Base-by-base conservation (phyloP, 2,888 invertebrate genomes). In the Chrysina gloriosa region DNA sequence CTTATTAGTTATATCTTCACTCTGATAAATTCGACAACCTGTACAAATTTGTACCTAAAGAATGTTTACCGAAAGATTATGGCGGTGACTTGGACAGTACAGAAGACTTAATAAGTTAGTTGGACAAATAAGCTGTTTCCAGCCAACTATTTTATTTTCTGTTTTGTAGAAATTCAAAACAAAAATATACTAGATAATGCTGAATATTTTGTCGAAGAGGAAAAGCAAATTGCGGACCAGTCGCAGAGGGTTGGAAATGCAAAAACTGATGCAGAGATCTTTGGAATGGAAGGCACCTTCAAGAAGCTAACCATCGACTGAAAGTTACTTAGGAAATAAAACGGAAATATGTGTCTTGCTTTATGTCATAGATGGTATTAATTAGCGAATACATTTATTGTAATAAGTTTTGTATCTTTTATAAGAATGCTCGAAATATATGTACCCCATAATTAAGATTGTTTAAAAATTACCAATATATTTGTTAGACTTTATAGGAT, bases 251-350 rank as follows among this genome's bases (percentile, higher is more conserved):
- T 87, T 0, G 90, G 89, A 21, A 89, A 89, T 70, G 87, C 87
- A 54, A 89, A 89, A 79, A 86, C 84, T 64, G 86, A 84, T 0
- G 85, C 86, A 0, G 88, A 88, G 70, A 80, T 89, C 5, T 85
- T 89, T 72, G 90, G 91, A 14, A 86, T 89, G 1, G 90, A 91
- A 73, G 91, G 91, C n/a, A 90, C 89, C 77, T 92, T 92, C 77
- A 91, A 90, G 79, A 90, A 90, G 76, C 81, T 91, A 21, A 89
- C 90, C 27, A 87, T 91, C 34, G 91, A 91, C 81, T 91, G 83
- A 69, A 27, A n/a, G 0, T 1, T 2, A 7, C 3, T 7, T 21
- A 0, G 45, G 16, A 3, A 45, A 5, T 21, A 21, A 21, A 9
- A n/a, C n/a, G n/a, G n/a, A 21, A 36, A n/a, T 36, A 36, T 36